phyloP scores from a whole-genome alignment of 2,113 vertebrate genomes.

The Diglossa brunneiventris region DNA sequence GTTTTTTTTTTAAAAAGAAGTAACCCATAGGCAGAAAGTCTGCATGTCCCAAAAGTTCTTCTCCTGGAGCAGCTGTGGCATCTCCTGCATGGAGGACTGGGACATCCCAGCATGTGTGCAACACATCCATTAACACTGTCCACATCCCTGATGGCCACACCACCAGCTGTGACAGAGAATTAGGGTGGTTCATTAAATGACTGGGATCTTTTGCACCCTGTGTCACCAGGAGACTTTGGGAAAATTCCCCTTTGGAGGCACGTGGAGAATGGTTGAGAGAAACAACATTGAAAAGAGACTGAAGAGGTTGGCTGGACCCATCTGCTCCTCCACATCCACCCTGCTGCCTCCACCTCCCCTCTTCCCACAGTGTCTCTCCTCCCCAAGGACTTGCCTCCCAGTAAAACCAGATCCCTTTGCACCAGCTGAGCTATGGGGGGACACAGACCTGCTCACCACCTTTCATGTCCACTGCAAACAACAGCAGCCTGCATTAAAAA shows the following conservation, averaged over 20 bases:
- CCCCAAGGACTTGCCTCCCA: neutral
- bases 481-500: neutral
- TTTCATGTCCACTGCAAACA: neutral
- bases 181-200: neutral
- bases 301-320: neutral
- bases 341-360: neutral
- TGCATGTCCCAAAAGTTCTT: neutral
- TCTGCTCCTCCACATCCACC: neutral
- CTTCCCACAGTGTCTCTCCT: accelerated
- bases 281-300: neutral
- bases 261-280: neutral
- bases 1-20: neutral
- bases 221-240: neutral
- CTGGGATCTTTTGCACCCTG: neutral
- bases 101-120: accelerated
- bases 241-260: neutral
- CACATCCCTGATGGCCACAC: neutral
- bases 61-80: neutral
- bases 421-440: neutral
- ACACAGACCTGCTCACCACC: neutral
- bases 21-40: neutral
- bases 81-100: neutral
- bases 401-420: neutral
- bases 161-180: neutral
- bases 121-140: too few species aligned